Evolutionary conservation across 2,888 invertebrate genomes (phyloP), one percentile per base, ranked within the genome.

Genomic region (Ochropleura leucogaster): DNA sequence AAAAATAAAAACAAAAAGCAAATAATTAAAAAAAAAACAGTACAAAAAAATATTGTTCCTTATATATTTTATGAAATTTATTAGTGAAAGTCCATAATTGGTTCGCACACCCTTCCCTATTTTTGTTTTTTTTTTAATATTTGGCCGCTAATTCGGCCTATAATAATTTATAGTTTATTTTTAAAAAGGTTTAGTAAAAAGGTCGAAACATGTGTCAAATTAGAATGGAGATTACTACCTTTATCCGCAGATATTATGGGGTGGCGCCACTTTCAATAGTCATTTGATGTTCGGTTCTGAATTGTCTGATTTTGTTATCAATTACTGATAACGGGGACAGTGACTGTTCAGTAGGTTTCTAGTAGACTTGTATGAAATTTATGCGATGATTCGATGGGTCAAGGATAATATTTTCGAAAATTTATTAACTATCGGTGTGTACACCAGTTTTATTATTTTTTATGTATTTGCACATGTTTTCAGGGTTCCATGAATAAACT

Each of bases 181-280:
- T n/a, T n/a, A 18, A 18, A 46, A 46, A 69, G 30, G 4, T 53
- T 40, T 49, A 18, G 0, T 30, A 73, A 55, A 51, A 65, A 60
- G 42, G 14, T 57, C 20, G 7, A n/a, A 8, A 44, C 5, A 8
- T 9, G 30, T 0, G 16, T 16, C 12, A 20, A 49, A 49, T 51
- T 20, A 40, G 55, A 49, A 77, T 14, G 1, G 8, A 30, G 1
- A 44, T 1, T 46, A 2, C 18, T 8, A 42, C 30, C 20, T 40
- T n/a, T 30, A 16, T 6, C 57, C 40, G 49, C 20, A 46, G 8
- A 16, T 40, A n/a, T 49, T 79, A 42, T 8, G 44, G 76, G 53
- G 68, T 75, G 76, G 82, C 76, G 76, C 68, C 14, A 68, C 68
- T 59, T 55, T 73, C 51, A 44, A 42, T 63, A 30, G 14, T 51